Percentiles rank a stretch among this genome's conserved stretches.
phyloP scores from a whole-genome alignment of 2,113 vertebrate species.

The Okapia johnstoni region DNA sequence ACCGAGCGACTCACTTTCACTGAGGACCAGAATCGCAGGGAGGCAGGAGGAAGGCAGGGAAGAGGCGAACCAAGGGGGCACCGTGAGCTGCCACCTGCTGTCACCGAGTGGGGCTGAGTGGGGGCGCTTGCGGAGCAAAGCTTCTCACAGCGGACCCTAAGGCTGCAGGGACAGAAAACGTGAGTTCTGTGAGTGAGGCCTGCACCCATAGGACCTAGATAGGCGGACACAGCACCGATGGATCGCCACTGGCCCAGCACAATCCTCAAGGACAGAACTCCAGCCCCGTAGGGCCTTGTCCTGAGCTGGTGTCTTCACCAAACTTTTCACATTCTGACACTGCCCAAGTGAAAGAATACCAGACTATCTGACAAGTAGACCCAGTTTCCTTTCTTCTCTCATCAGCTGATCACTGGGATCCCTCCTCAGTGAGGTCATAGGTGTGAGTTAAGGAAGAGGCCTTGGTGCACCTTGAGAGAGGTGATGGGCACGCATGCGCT shows the following conservation, averaged over 20 bases:
- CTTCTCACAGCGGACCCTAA: background rate
- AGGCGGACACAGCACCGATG: background rate
- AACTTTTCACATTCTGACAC: background rate
- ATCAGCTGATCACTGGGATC: background rate
- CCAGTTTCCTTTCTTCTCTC: background rate
- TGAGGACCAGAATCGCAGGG: background rate
- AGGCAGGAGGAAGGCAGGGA: background rate
- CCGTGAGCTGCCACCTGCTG: too few species aligned
- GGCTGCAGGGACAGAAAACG: background rate
- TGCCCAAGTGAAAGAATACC: background rate
- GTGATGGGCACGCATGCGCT: rapidly evolving
- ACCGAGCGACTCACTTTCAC: background rate
- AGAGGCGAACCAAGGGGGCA: background rate
- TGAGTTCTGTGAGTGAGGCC: background rate
- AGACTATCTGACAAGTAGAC: too few species aligned
- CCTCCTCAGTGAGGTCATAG: background rate
- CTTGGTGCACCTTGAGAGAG: background rate
- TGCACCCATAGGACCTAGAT: background rate
- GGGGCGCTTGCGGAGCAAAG: background rate
- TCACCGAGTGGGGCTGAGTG: background rate
- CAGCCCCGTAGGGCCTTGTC: background rate
- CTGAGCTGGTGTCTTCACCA: background rate
- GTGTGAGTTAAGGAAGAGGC: background rate
- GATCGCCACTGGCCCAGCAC: background rate
- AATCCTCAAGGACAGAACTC: background rate